A percentile compares a stretch with the other conserved stretches of the same genome.
These are phyloP conservation scores for Achroia grisella DNA, from an alignment of 1,140 invertebrate species.

Conservation along the genomic window DNA sequence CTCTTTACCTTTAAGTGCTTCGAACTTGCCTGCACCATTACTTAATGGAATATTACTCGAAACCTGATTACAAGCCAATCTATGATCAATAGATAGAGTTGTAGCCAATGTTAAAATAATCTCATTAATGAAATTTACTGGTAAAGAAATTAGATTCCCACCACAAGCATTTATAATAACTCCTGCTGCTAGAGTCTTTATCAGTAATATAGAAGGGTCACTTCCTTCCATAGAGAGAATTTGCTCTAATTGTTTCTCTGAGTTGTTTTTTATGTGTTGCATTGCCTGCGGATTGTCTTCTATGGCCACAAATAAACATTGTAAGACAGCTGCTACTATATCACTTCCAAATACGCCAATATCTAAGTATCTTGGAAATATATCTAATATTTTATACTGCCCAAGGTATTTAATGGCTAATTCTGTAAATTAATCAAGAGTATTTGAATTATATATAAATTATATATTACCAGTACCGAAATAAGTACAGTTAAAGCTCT, in stretches of 20 bases:
- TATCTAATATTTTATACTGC: constrained; percentile 76
- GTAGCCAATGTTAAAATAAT: constrained; percentile 63
- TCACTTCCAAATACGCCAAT: constrained; percentile 75
- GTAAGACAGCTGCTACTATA: constrained; percentile 75
- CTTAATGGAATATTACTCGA: constrained; percentile 67
- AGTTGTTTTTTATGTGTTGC: constrained; percentile 62
- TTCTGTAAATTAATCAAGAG: constrained; percentile 61
- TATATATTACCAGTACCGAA: no score
- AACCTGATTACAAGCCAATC: constrained; percentile 57
- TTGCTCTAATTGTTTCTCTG: constrained; percentile 60
- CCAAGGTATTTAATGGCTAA: constrained; percentile 79
- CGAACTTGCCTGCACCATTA: constrained; percentile 30
- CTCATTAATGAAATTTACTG: constrained; percentile 49
- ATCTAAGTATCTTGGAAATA: constrained; percentile 79
- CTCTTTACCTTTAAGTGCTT: constrained; percentile 42
- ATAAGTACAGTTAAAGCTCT: no score
- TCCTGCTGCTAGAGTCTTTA: constrained; percentile 75
- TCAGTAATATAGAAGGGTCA: constrained; percentile 60
- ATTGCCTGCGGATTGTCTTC: constrained; percentile 78
- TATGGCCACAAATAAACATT: constrained; percentile 79
- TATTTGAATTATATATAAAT: no score
- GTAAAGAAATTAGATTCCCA: constrained; percentile 49
- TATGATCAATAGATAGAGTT: constrained; percentile 62
- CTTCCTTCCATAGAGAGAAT: constrained; percentile 63
- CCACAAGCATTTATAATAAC: constrained; percentile 69